Evolutionary conservation across 2,888 invertebrate species (phyloP).

Genomic region (Panopea generosa): DNA sequence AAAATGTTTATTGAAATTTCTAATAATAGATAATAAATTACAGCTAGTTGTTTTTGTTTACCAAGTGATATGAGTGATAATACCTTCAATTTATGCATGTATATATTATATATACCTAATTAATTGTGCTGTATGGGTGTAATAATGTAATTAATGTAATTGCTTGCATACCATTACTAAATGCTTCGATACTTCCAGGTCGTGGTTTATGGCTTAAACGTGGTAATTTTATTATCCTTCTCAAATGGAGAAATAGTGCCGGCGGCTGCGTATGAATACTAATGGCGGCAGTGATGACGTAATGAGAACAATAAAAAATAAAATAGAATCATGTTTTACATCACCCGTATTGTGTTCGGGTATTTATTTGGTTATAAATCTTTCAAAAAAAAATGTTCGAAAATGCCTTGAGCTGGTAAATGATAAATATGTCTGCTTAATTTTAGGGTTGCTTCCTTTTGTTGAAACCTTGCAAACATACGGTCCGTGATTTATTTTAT

Average conservation of each 20-base stretch:
- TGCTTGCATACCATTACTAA: no score
- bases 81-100: no score
- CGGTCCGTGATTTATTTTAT: slow-evolving; percentile 8
- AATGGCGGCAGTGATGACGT: slow-evolving; percentile 25
- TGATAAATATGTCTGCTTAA: slow-evolving; percentile 25
- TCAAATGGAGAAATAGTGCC: slow-evolving; percentile 16
- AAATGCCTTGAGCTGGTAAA: slow-evolving; percentile 17
- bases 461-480: neutral
- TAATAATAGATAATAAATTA: no score
- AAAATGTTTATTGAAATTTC: no score
- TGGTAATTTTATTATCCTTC: slow-evolving; percentile 11
- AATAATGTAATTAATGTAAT: no score
- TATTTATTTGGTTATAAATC: slow-evolving; percentile 50
- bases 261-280: slow-evolving; percentile 19
- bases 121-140: no score
- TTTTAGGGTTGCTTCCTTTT: slow-evolving; percentile 20
- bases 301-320: slow-evolving; percentile 24
- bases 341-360: slow-evolving; percentile 14
- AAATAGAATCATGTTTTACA: slow-evolving; percentile 7
- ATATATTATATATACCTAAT: no score
- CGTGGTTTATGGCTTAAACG: no score
- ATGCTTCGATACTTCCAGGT: no score
- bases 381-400: slow-evolving; percentile 28
- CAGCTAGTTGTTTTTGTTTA: no score
- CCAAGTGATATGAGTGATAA: no score